Evolutionary conservation across 2,888 invertebrate genomes (phyloP), one percentile per base, ranked within the genome.

Genomic region (Drosophila yooni): DNA sequence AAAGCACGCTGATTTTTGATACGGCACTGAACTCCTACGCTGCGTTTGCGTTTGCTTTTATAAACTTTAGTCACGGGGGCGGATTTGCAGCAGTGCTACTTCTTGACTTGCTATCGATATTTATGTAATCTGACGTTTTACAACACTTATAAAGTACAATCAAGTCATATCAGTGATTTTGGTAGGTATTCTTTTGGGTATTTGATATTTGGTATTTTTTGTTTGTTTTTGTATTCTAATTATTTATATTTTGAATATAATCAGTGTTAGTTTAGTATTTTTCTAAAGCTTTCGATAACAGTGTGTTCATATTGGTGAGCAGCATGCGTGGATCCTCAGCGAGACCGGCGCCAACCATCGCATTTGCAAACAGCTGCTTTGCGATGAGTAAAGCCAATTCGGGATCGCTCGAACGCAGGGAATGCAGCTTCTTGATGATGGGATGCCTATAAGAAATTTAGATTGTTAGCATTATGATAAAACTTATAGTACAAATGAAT

Each of bases 281-380:
- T 83, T 97, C 97, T 84, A 98, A 94, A 52, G 96, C 96, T 92
- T 96, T 95, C 3, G 95, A 94, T 77, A 99, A 93, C 61, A 99
- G 94, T 82, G 97, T 96, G 93, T 99, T 99, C 94, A 99, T 96
- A 64, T 97, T 95, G 3, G 95, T 95, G 34, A 99, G 94, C 78
- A 99, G 94, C 71, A 96, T 95, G 76, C 98, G 95, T 0, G 99
- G 97, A 94, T 99, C 99, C 92, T 98, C 97, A 1, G 98, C 95
- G 36, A 99, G 94, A 13, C 99, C 99, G 46, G 99, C 99, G 6
- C 97, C 97, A 13, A 99, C 97, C 97, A 99, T 97, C 0, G 98
- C 97, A 92, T 99, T 98, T 67, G 96, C 96, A 92, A 98, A 99
- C 46, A 99, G 92, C 95, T 99, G 99, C 91, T 98, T 96, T 0